Evolutionary conservation across 1,140 invertebrate species (phyloP).

Genomic region (Cepaea nemoralis): DNA sequence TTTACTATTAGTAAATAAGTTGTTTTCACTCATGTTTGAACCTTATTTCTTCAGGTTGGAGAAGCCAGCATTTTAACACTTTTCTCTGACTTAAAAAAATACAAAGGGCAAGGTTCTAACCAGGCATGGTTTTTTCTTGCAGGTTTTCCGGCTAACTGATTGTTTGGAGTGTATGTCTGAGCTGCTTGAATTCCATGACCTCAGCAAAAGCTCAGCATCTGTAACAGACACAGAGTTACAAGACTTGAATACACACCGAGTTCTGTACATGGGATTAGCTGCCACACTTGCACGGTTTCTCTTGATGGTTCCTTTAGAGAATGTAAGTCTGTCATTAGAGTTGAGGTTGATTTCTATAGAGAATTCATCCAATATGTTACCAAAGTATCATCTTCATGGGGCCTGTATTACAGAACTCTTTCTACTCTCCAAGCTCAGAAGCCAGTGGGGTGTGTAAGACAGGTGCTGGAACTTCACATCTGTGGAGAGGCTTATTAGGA

Average conservation of each 20-base stretch:
- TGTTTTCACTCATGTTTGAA: too few relatives aligned
- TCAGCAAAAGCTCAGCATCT: conserved; percentile 47
- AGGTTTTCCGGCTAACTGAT: conserved; percentile 63
- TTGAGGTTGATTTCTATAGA: too few relatives aligned
- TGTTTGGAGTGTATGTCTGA: conserved; percentile 59
- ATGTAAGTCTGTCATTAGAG: conserved; percentile 56
- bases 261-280: conserved; percentile 59
- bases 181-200: conserved; percentile 64
- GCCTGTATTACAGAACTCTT: too few relatives aligned
- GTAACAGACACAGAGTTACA: conserved; percentile 39
- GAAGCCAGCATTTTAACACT: not conserved
- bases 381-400: too few relatives aligned
- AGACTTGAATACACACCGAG: conserved; percentile 57
- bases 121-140: conserved; percentile 41
- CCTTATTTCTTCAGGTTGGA: not conserved
- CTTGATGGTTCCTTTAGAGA: conserved; percentile 58
- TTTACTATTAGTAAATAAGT: too few relatives aligned
- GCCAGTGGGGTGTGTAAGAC: too few relatives aligned
- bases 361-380: too few relatives aligned
- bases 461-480: too few relatives aligned
- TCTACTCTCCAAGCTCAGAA: too few relatives aligned
- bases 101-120: not conserved
- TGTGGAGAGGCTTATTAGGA: too few relatives aligned
- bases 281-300: conserved; percentile 58
- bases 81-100: not conserved